Conservation (phyloP, 2,888 invertebrate species). For the Elegia similella region DNA sequence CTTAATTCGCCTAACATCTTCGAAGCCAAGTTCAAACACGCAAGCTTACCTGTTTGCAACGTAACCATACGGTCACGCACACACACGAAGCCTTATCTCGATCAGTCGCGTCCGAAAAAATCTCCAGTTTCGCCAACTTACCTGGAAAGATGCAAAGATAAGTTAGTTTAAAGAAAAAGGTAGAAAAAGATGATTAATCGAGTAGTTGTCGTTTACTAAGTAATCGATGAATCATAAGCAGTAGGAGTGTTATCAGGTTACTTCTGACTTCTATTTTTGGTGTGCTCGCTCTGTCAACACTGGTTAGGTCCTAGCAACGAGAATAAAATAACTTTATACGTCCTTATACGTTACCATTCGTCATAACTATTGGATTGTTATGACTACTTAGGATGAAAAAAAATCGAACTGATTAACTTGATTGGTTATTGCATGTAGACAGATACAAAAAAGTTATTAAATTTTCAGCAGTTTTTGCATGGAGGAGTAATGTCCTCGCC, state of each 20-base stretch:
- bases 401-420: too few relatives aligned
- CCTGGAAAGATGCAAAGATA: constrained; percentile 71
- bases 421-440: too few relatives aligned
- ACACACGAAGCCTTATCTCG: constrained; percentile 23
- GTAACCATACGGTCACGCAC: not conserved
- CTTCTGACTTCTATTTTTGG: constrained; percentile 5
- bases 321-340: too few relatives aligned
- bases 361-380: too few relatives aligned
- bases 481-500: too few relatives aligned
- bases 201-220: constrained; percentile 16
- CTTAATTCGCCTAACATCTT: not conserved
- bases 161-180: constrained; percentile 36
- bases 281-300: not conserved
- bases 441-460: too few relatives aligned
- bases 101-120: constrained; percentile 28
- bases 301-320: not conserved
- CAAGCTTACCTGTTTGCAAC: constrained; percentile 6
- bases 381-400: too few relatives aligned
- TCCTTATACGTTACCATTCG: too few relatives aligned
- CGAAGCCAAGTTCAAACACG: not conserved
- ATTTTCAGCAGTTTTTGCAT: too few relatives aligned
- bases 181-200: constrained; percentile 32
- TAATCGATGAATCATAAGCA: constrained; percentile 19
- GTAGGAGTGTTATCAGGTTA: constrained; percentile 14
- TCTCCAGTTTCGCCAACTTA: constrained; percentile 70